Evolutionary conservation across 1,140 invertebrate species (phyloP).

Genomic region (Drosophila punjabiensis): DNA sequence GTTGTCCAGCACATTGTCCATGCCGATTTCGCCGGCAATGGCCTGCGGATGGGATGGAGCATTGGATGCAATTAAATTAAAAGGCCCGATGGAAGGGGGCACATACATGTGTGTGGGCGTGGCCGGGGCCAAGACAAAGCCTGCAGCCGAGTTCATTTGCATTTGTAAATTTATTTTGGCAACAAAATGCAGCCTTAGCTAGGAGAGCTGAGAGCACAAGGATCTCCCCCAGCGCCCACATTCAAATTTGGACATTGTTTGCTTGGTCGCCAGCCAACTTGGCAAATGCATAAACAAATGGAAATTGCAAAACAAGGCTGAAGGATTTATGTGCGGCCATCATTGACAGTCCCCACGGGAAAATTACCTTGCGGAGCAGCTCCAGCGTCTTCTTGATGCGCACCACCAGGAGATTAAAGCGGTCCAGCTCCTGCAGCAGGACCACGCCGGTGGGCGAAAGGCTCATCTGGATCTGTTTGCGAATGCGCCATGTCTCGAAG

Average conservation of each 20-base stretch:
- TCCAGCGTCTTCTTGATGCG: constrained; percentile 90
- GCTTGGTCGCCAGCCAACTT: constrained; percentile 75
- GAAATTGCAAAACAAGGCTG: constrained; percentile 73
- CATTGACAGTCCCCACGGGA: constrained; percentile 41
- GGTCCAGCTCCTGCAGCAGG: constrained; percentile 94
- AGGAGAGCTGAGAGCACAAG: background rate
- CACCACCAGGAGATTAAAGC: constrained; percentile 93
- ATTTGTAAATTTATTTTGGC: constrained; percentile 82
- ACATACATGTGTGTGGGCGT: constrained; percentile 60
- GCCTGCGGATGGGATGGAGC: constrained; percentile 86
- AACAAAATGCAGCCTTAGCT: constrained; percentile 60
- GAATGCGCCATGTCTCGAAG: constrained; percentile 92
- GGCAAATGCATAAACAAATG: constrained; percentile 80
- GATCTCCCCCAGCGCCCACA: constrained; percentile 27
- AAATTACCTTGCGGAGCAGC: constrained; percentile 89
- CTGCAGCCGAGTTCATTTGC: constrained; percentile 66
- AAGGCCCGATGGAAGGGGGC: constrained; percentile 55
- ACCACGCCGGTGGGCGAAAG: constrained; percentile 94
- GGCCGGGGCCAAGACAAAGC: constrained; percentile 62
- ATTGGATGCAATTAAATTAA: constrained; percentile 80
- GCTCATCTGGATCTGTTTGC: constrained; percentile 90
- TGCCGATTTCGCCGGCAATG: constrained; percentile 95
- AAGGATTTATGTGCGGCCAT: constrained; percentile 76
- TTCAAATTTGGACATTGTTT: constrained; percentile 58
- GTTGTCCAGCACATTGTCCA: constrained; percentile 94